phyloP scores from a whole-genome alignment of 2,113 vertebrate genomes.

The Sorex fumeus region DNA sequence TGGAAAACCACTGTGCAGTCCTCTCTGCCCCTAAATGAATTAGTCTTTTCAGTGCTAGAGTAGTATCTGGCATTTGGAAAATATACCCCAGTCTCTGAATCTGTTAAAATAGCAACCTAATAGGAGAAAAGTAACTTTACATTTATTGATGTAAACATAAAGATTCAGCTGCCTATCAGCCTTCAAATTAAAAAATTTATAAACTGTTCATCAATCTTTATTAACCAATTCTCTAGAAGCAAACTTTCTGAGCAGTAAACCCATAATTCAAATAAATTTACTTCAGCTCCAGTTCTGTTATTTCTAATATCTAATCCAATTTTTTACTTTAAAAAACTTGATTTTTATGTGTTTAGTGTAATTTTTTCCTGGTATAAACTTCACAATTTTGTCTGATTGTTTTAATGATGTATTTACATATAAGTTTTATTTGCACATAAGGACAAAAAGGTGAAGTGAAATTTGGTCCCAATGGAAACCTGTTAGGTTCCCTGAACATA shows the following conservation, averaged over 20 bases:
- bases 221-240: constrained; percentile 39
- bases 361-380: constrained; percentile 67
- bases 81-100: constrained; percentile 52
- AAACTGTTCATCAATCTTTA: constrained; percentile 61
- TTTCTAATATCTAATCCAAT: constrained; percentile 66
- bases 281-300: constrained; percentile 14
- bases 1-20: constrained; percentile 46
- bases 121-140: constrained; percentile 11
- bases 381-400: constrained; percentile 73
- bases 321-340: constrained; percentile 43
- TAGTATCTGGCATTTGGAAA: constrained; percentile 71
- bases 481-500: constrained; percentile 84
- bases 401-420: constrained; percentile 78
- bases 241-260: constrained; percentile 13
- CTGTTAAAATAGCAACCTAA: constrained; percentile 75
- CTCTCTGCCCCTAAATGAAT: constrained; percentile 40
- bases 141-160: constrained; percentile 62
- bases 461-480: constrained; percentile 84
- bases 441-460: constrained; percentile 84
- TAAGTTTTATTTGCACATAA: constrained; percentile 81
- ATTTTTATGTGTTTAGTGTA: constrained; percentile 43
- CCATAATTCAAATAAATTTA: constrained; percentile 56
- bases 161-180: constrained; percentile 16
- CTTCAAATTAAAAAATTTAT: constrained; percentile 70
- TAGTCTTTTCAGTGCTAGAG: constrained; percentile 19